phyloP scores from a whole-genome alignment of 2,797 vertebrate genomes.

The Pampus argenteus region DNA sequence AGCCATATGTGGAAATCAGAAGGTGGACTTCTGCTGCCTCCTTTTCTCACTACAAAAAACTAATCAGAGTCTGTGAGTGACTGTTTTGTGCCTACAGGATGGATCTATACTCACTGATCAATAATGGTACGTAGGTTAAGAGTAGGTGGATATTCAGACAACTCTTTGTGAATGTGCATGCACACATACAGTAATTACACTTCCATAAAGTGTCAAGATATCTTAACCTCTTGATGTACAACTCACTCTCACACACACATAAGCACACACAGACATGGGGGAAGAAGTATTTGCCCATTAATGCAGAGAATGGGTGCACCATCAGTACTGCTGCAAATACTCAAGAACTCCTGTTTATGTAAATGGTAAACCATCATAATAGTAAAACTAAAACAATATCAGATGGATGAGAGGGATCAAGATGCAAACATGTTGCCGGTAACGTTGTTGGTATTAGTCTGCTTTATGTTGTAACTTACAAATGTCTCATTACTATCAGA shows the following conservation, averaged over 20 bases:
- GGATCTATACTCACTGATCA: slow-evolving; percentile 53
- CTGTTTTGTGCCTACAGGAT: slow-evolving; percentile 31
- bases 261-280: no score
- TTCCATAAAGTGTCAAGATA: slow-evolving; percentile 16
- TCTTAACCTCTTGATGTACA: slow-evolving; percentile 3
- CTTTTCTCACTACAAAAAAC: slow-evolving; percentile 19
- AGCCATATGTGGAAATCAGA: no score
- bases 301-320: no score
- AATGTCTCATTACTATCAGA: background rate
- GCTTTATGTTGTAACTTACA: background rate
- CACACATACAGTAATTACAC: slow-evolving; percentile 30
- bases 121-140: no score
- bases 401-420: background rate
- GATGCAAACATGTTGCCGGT: background rate
- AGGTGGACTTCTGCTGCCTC: slow-evolving; percentile 11
- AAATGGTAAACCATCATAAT: background rate
- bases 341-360: no score
- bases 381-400: background rate
- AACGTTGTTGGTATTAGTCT: background rate
- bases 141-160: background rate
- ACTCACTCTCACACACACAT: background rate
- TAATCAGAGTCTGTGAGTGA: slow-evolving; percentile 34
- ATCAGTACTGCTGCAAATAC: no score
- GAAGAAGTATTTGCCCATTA: background rate
- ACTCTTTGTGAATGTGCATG: background rate